These are phyloP conservation scores for Andrena flavipes DNA, from an alignment of 2,888 invertebrate species.

Conservation along the genomic window DNA sequence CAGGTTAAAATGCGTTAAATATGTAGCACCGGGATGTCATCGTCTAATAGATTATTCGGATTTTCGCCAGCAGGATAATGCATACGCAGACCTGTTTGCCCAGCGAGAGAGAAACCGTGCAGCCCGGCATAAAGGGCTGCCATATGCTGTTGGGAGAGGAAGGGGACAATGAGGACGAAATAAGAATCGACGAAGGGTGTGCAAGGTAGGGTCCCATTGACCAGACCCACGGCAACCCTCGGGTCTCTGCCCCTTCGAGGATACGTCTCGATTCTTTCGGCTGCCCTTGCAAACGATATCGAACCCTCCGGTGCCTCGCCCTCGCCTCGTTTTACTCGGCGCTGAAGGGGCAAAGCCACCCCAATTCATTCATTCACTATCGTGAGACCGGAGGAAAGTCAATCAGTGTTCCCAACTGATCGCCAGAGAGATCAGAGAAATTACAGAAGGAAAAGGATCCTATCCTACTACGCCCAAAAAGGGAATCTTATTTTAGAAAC, in stretches of 20 bases:
- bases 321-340: slow-evolving; percentile 38
- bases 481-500: too few species aligned
- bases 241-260: neutral
- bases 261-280: slow-evolving; percentile 52
- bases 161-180: slow-evolving; percentile 65
- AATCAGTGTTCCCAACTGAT: slow-evolving; percentile 42
- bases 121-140: slow-evolving; percentile 64
- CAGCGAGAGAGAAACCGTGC: slow-evolving; percentile 40
- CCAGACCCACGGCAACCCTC: slow-evolving; percentile 48
- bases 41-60: neutral
- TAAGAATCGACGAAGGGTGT: slow-evolving; percentile 68
- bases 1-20: neutral
- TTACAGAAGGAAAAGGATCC: neutral
- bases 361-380: slow-evolving; percentile 48
- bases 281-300: slow-evolving; percentile 40
- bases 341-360: slow-evolving; percentile 47
- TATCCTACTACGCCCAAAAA: too few species aligned
- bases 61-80: slow-evolving; percentile 35
- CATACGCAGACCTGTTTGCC: slow-evolving; percentile 43
- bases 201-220: slow-evolving; percentile 57
- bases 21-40: neutral
- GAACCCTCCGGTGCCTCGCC: slow-evolving; percentile 54
- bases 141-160: slow-evolving; percentile 61
- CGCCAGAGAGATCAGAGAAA: slow-evolving; percentile 11
- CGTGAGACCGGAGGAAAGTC: slow-evolving; percentile 35